Percentiles rank a stretch among this genome's conserved stretches.
These are phyloP conservation scores for Clangula hyemalis DNA, from an alignment of 2,797 vertebrate species.

Conservation along the genomic window DNA sequence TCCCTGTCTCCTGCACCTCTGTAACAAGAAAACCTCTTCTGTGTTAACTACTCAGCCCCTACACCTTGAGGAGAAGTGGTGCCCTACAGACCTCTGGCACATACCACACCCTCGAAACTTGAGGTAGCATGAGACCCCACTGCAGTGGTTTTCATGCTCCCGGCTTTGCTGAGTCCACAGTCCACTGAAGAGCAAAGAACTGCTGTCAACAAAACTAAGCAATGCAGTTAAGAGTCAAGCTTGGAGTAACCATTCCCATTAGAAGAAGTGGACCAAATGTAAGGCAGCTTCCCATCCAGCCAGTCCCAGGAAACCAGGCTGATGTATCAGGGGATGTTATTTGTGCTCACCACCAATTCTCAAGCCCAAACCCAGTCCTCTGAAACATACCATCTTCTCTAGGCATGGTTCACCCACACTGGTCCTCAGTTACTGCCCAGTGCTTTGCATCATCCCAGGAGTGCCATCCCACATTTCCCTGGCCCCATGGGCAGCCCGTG, in stretches of 20 bases:
- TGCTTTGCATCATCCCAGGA: neutral
- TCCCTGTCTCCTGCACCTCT: neutral
- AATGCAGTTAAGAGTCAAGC: neutral
- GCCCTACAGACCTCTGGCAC: neutral
- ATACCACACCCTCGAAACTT: neutral
- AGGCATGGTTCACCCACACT: neutral
- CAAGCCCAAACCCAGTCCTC: neutral
- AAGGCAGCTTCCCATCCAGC: neutral
- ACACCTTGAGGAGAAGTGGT: neutral
- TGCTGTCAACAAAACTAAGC: neutral
- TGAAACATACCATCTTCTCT: neutral
- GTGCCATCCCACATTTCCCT: neutral
- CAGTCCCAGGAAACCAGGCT: neutral
- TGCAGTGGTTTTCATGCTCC: neutral
- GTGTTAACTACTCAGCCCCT: neutral
- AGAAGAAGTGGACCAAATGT: accelerated
- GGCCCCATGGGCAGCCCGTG: neutral
- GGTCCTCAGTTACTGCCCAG: neutral
- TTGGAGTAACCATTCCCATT: neutral
- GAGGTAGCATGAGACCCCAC: neutral
- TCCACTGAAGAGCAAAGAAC: neutral
- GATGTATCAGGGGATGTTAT: neutral
- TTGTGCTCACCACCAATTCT: neutral
- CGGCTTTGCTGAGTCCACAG: neutral
- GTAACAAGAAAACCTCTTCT: neutral